These are phyloP conservation scores for Pseudomyrmex dendroicus DNA, from an alignment of 1,140 invertebrate species.

Conservation along the genomic window DNA sequence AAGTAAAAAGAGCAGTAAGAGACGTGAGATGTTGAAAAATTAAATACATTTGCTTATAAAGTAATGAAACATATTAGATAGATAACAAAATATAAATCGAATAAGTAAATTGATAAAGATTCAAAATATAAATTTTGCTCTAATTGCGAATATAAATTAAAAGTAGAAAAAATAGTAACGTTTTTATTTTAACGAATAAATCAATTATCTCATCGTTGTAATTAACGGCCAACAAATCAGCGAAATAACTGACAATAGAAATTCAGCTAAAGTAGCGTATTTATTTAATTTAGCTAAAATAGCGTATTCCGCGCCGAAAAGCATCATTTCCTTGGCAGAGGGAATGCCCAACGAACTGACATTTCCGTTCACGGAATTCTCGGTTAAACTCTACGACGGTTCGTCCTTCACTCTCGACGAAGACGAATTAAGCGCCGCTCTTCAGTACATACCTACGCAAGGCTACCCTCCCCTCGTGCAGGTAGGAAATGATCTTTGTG, in stretches of 20 bases:
- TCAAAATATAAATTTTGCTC: no score
- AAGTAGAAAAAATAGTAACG: no score
- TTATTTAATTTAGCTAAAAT: slow-evolving; percentile 86
- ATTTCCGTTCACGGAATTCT: slow-evolving; percentile 90
- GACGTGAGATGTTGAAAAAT: no score
- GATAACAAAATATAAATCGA: no score
- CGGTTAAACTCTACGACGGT: slow-evolving; percentile 88
- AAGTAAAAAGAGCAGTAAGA: no score
- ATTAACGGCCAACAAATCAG: not conserved
- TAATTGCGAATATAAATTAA: no score
- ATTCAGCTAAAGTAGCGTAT: not conserved
- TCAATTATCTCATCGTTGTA: no score
- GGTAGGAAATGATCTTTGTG: slow-evolving; percentile 63
- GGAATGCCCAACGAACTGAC: slow-evolving; percentile 92
- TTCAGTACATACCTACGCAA: slow-evolving; percentile 91
- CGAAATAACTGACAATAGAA: not conserved
- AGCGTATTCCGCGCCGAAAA: slow-evolving; percentile 88
- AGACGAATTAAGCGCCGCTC: slow-evolving; percentile 86
- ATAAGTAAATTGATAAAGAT: no score
- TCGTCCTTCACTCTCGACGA: slow-evolving; percentile 86
- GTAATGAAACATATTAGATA: no score
- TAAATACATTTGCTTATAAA: no score
- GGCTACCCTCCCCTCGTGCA: slow-evolving; percentile 89
- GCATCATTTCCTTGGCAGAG: slow-evolving; percentile 90
- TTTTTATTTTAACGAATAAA: no score